Evolutionary conservation across 2,113 vertebrate genomes (phyloP).

Genomic region (Accipiter virgatus): DNA sequence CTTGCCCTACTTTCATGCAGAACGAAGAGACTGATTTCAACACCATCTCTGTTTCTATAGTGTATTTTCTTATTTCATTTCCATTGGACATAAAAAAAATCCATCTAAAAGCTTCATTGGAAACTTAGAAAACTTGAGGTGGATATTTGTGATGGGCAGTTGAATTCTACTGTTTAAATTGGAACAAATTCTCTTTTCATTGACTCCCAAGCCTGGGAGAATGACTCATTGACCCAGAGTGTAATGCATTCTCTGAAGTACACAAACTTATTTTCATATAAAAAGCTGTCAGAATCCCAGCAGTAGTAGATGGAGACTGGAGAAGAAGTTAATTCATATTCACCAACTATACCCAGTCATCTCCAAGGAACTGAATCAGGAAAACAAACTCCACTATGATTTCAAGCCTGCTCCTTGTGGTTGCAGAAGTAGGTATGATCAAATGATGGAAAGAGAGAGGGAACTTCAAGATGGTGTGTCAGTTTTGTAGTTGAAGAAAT

Average conservation of each 20-base stretch:
- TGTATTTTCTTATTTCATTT: background rate
- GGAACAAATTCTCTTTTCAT: background rate
- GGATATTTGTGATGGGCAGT: background rate
- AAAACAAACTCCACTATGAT: background rate
- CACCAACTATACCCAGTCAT: background rate
- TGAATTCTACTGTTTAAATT: background rate
- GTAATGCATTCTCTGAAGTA: background rate
- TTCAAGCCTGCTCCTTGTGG: background rate
- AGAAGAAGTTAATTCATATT: background rate
- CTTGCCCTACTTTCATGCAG: background rate
- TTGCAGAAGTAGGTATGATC: background rate
- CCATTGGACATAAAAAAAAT: background rate
- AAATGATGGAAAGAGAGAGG: background rate
- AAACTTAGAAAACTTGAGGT: background rate
- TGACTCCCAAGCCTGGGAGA: background rate
- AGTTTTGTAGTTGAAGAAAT: background rate
- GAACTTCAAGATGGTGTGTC: background rate
- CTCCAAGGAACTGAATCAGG: background rate
- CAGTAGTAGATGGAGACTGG: background rate
- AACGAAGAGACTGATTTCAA: background rate
- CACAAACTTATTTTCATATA: background rate
- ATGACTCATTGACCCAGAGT: background rate
- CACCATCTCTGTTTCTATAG: background rate
- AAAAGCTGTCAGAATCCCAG: background rate
- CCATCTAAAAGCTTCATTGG: background rate